Evolutionary conservation across 2,888 invertebrate species (phyloP).

Genomic region (Folsomia candida): DNA sequence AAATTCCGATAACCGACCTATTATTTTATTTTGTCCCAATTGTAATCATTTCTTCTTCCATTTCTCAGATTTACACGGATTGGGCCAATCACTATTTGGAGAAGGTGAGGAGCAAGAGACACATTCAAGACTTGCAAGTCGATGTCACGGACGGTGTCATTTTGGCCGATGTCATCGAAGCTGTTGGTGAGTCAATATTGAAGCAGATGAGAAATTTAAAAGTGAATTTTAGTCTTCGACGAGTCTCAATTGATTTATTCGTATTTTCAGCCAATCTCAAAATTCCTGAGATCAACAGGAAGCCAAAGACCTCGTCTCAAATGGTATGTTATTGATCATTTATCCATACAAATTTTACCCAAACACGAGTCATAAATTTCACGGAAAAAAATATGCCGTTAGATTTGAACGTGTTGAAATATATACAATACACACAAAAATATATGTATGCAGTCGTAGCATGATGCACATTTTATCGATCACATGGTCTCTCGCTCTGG

Average conservation of each 20-base stretch:
- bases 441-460: too few relatives aligned
- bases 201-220: background rate
- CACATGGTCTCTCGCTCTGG: too few relatives aligned
- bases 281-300: constrained; percentile 74
- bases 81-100: constrained; percentile 98
- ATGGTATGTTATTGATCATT: constrained; percentile 92
- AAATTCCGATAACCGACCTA: too few relatives aligned
- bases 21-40: too few relatives aligned
- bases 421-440: too few relatives aligned
- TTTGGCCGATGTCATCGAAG: constrained; percentile 89
- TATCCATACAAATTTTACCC: too few relatives aligned
- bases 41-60: too few relatives aligned
- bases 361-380: too few relatives aligned
- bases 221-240: background rate
- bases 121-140: constrained; percentile 80
- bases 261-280: constrained; percentile 67
- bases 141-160: constrained; percentile 91
- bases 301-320: constrained; percentile 85
- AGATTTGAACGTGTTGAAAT: too few relatives aligned
- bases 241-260: background rate
- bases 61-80: constrained; percentile 88
- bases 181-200: constrained; percentile 73
- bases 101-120: constrained; percentile 79
- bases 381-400: too few relatives aligned
- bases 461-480: too few relatives aligned